Conservation (phyloP, 1,140 invertebrate species). For the Hirudo medicinalis region DNA sequence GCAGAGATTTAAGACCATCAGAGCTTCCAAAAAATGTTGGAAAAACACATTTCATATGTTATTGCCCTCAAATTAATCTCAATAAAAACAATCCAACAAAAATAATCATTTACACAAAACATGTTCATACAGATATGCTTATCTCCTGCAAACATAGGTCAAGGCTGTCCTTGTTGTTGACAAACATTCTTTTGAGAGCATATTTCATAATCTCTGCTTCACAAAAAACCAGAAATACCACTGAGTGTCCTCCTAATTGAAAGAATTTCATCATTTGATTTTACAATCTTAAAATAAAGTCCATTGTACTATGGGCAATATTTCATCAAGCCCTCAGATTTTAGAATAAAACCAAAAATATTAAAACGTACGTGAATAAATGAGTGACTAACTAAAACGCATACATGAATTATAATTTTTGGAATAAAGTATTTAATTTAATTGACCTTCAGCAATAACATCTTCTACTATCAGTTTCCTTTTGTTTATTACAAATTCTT, state of each 20-base stretch:
- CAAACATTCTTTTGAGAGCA: constrained; percentile 78
- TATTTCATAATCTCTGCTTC: constrained; percentile 52
- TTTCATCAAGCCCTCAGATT: not conserved
- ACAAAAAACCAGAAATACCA: constrained; percentile 68
- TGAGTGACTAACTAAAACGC: not conserved
- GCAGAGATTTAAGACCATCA: not conserved
- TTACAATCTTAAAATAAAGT: not conserved
- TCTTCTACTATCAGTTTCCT: constrained; percentile 68
- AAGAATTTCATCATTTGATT: constrained; percentile 19
- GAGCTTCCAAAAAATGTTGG: not conserved
- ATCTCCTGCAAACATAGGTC: constrained; percentile 76
- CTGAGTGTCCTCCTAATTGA: constrained; percentile 68
- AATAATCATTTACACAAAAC: not conserved
- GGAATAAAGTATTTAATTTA: not conserved
- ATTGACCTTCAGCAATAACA: constrained; percentile 63
- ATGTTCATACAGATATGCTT: constrained; percentile 64
- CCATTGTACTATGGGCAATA: not conserved
- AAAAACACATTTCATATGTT: not conserved
- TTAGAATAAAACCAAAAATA: not conserved
- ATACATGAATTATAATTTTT: not conserved
- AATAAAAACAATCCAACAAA: not conserved
- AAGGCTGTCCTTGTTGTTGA: constrained; percentile 76
- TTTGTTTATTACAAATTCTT: constrained; percentile 62
- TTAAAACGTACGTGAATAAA: not conserved
- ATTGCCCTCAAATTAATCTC: not conserved